These are phyloP conservation scores for Pipistrellus nathusii DNA, from an alignment of 2,797 vertebrate genomes.

Conservation along the genomic window DNA sequence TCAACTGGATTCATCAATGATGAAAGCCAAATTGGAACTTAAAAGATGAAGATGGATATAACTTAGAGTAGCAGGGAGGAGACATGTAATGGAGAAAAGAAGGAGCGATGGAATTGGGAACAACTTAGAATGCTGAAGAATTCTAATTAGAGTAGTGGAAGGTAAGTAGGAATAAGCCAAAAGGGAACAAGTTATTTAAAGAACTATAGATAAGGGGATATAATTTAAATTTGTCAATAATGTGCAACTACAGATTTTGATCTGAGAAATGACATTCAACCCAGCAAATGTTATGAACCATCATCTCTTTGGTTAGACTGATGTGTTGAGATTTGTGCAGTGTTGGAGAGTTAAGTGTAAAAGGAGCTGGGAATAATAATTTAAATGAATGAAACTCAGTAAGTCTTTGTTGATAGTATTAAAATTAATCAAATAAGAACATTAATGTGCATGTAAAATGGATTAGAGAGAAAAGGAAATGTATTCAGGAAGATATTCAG, in stretches of 20 bases:
- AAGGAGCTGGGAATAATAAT: not conserved
- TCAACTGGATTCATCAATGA: not conserved
- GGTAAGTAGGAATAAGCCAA: not conserved
- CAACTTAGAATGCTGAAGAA: not conserved
- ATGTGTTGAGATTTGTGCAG: not conserved
- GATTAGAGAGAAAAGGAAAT: not conserved
- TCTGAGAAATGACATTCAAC: not conserved
- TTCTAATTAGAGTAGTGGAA: not conserved
- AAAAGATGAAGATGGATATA: not conserved
- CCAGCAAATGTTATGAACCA: not conserved
- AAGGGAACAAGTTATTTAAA: not conserved
- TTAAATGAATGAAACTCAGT: not conserved
- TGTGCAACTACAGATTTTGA: not conserved
- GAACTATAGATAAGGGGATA: not conserved
- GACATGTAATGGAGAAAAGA: not conserved
- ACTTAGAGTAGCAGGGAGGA: not conserved
- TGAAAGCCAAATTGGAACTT: not conserved
- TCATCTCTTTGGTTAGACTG: not conserved
- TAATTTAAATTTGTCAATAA: not conserved
- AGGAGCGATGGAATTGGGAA: fast-evolving
- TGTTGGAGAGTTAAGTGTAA: not conserved
- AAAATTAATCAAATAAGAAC: not conserved
- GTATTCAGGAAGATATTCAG: not conserved
- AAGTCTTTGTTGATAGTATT: not conserved
- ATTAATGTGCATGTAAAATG: not conserved